Percentiles rank a stretch among this genome's conserved stretches.
These are phyloP conservation scores for Pristiophorus japonicus DNA, from an alignment of 2,113 vertebrate genomes.

Conservation along the genomic window DNA sequence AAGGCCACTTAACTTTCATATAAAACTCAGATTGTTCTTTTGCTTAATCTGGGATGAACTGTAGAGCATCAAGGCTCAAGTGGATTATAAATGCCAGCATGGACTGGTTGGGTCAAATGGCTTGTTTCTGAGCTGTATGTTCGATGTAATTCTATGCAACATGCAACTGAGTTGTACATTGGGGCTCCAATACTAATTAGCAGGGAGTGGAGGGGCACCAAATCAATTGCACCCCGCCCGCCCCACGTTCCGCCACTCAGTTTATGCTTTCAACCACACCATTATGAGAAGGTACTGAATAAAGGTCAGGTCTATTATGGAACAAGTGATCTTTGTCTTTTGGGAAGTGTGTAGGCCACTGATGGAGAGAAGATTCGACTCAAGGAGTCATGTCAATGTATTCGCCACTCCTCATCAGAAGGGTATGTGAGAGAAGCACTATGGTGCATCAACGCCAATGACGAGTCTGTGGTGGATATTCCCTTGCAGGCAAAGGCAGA, in stretches of 20 bases:
- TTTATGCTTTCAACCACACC: neutral
- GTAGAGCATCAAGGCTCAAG: neutral
- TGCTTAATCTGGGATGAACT: neutral
- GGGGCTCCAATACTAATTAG: neutral
- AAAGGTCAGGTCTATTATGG: neutral
- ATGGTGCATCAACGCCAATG: neutral
- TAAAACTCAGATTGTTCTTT: neutral
- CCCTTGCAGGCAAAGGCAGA: neutral
- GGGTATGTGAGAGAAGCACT: neutral
- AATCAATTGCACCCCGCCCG: too few relatives aligned
- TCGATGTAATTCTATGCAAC: too few relatives aligned
- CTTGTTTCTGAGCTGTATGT: too few relatives aligned
- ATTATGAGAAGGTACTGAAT: neutral
- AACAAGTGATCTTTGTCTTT: neutral
- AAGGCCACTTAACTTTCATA: neutral
- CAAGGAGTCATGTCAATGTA: neutral
- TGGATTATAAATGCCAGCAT: too few relatives aligned
- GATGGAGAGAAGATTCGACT: neutral
- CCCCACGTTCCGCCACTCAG: neutral
- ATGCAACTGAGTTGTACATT: neutral
- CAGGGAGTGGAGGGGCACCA: neutral
- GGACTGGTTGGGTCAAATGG: too few relatives aligned
- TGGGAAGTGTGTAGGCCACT: neutral
- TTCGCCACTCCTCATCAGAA: neutral
- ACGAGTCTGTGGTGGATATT: neutral